Conservation (phyloP, 2,888 invertebrate genomes). For the Trachelus stipa region DNA sequence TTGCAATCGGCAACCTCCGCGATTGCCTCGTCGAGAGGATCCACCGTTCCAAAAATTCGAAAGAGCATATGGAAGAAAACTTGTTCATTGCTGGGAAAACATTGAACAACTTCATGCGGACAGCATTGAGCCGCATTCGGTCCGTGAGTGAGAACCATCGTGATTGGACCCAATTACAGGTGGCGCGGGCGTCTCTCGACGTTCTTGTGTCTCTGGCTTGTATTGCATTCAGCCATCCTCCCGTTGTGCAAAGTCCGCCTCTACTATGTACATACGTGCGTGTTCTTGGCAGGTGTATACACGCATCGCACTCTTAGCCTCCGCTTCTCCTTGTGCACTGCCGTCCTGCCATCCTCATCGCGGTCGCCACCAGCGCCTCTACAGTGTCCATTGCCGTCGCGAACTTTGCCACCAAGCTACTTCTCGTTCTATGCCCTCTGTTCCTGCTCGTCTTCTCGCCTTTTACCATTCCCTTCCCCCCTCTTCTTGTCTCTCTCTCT, state of each 20-base stretch:
- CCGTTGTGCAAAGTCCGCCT: slow-evolving; percentile 39
- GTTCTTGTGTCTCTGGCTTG: slow-evolving; percentile 53
- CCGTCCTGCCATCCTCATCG: slow-evolving; percentile 1
- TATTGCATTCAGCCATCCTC: slow-evolving; percentile 41
- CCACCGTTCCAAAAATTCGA: too few relatives aligned
- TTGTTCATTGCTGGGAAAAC: too few relatives aligned
- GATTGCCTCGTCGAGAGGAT: too few relatives aligned
- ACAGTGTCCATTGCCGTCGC: slow-evolving; percentile 10
- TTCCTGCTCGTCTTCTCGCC: slow-evolving; percentile 16
- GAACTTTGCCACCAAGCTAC: slow-evolving; percentile 26
- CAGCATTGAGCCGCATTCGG: background rate
- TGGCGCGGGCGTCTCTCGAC: slow-evolving; percentile 58
- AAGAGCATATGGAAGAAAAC: too few relatives aligned
- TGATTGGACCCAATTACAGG: slow-evolving; percentile 64
- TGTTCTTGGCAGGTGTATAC: slow-evolving; percentile 62
- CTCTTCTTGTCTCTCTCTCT: slow-evolving; percentile 24
- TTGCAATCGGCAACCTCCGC: too few relatives aligned
- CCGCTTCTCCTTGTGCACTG: too few relatives aligned
- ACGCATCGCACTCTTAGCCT: slow-evolving; percentile 43
- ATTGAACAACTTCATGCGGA: too few relatives aligned
- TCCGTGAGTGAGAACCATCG: slow-evolving; percentile 51
- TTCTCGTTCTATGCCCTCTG: background rate
- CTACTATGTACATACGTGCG: slow-evolving; percentile 44
- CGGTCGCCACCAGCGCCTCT: slow-evolving; percentile 7
- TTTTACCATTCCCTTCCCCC: slow-evolving; percentile 10